A percentile compares a stretch with the other conserved stretches of the same genome.
Evolutionary conservation across 2,797 vertebrate species (phyloP).

Genomic region (Megaceryle alcyon): DNA sequence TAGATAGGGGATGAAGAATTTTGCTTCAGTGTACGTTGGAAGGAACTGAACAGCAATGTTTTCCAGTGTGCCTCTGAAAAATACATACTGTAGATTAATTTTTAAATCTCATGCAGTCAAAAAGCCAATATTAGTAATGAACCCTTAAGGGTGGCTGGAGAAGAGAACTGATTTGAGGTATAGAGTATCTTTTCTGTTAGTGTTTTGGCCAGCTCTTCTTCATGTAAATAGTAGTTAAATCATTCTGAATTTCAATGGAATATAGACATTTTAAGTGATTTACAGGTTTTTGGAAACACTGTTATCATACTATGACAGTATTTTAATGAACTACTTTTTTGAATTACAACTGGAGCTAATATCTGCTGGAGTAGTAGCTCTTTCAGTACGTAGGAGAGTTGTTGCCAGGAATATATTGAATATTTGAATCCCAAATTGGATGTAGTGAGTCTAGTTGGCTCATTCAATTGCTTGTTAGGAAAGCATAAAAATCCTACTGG

Average conservation of each 20-base stretch:
- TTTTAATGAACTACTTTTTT: conserved; percentile 28
- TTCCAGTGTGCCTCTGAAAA: background rate
- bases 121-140: background rate
- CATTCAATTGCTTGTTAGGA: conserved; percentile 1
- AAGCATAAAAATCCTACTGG: background rate
- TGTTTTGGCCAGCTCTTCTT: background rate
- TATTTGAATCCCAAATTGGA: conserved; percentile 20
- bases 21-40: background rate
- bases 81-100: background rate
- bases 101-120: background rate
- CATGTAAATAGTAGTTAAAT: background rate
- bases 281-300: conserved; percentile 14
- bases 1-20: background rate
- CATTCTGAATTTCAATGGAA: background rate
- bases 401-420: conserved; percentile 52
- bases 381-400: background rate
- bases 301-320: background rate
- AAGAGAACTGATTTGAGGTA: background rate
- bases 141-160: background rate
- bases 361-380: conserved; percentile 24
- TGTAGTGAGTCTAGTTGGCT: conserved; percentile 17
- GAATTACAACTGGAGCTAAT: conserved; percentile 30
- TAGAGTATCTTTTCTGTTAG: background rate
- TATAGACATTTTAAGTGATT: conserved; percentile 3
- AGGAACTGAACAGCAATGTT: background rate